Conservation (phyloP, 2,888 invertebrate genomes). For the Strigamia transsilvanica region DNA sequence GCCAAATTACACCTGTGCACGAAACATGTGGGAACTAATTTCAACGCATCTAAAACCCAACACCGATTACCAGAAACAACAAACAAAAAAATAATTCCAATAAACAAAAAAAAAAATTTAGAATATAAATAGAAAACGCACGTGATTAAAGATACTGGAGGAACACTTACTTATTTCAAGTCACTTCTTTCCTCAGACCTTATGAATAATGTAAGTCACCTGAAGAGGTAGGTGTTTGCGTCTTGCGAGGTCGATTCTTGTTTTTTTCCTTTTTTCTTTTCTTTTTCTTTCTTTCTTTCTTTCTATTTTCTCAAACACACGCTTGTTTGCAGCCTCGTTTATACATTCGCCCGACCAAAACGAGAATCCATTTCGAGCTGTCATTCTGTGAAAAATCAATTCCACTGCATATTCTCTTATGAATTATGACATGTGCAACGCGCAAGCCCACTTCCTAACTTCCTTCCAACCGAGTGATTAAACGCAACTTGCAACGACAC, state of each 20-base stretch:
- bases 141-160: background rate
- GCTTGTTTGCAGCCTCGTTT: slow-evolving; percentile 11
- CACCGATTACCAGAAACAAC: background rate
- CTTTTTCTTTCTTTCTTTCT: too few species aligned
- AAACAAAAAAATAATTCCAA: background rate
- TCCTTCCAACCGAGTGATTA: background rate
- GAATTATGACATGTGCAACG: slow-evolving; percentile 20
- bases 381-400: slow-evolving; percentile 21
- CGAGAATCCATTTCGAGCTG: background rate
- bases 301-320: background rate
- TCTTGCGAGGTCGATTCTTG: background rate
- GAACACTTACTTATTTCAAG: background rate
- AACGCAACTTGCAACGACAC: background rate
- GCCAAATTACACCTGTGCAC: slow-evolving; percentile 21
- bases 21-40: slow-evolving; percentile 11
- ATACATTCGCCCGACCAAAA: slow-evolving; percentile 11
- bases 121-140: background rate
- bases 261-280: too few species aligned
- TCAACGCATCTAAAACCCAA: background rate
- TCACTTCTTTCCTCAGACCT: background rate
- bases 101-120: background rate
- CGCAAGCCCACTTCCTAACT: background rate
- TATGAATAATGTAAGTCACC: slow-evolving; percentile 30
- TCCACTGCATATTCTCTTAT: slow-evolving; percentile 17
- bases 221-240: background rate